phyloP scores from a whole-genome alignment of 2,797 vertebrate species.

The Chelonia mydas region DNA sequence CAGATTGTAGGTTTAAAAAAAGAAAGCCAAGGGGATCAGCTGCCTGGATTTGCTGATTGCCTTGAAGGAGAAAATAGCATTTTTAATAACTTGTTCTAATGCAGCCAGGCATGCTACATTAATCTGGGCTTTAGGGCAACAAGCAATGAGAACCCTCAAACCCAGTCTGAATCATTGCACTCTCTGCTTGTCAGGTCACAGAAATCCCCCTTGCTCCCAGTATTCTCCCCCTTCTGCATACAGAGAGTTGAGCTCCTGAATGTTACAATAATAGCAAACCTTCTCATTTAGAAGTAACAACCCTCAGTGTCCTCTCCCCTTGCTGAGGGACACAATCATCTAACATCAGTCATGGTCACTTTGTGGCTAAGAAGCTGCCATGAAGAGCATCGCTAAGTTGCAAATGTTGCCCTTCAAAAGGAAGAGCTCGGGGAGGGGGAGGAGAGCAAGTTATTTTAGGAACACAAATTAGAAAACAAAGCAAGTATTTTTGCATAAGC shows the following conservation, averaged over 20 bases:
- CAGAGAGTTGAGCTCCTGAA: background rate
- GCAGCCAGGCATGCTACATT: rapidly evolving
- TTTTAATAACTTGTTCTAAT: slow-evolving; percentile 11
- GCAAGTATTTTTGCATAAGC: background rate
- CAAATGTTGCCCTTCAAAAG: slow-evolving; percentile 8
- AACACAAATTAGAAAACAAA: background rate
- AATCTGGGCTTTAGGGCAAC: background rate
- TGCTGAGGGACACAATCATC: rapidly evolving
- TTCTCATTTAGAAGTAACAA: background rate
- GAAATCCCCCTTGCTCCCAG: background rate
- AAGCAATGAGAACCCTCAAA: background rate
- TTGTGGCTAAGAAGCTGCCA: rapidly evolving
- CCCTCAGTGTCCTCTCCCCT: background rate
- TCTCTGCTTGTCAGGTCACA: background rate
- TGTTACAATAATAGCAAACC: background rate
- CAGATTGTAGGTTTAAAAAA: rapidly evolving
- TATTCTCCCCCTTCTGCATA: background rate
- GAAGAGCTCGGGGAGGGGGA: background rate
- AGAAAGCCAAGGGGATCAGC: background rate
- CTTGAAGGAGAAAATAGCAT: slow-evolving; percentile 15
- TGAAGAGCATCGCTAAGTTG: background rate
- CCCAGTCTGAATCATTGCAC: background rate
- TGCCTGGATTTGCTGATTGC: background rate
- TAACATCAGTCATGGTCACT: background rate
- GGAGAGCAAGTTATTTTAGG: background rate